Evolutionary conservation across 2,888 invertebrate species (phyloP).

Genomic region (Cryptus viduatorius): DNA sequence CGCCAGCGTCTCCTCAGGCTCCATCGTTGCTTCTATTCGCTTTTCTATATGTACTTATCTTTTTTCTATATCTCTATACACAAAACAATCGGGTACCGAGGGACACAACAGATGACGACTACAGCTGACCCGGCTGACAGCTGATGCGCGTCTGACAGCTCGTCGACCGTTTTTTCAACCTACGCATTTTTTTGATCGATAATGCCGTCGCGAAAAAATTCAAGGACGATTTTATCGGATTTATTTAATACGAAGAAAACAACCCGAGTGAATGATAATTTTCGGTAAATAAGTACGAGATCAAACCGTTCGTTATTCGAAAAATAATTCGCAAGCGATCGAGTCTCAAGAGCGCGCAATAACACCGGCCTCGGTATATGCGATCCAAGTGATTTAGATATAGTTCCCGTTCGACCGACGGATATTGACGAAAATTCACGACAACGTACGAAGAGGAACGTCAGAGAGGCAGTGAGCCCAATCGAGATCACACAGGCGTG

Average conservation of each 20-base stretch:
- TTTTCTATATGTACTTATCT: conserved; percentile 5
- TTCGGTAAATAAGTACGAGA: neutral
- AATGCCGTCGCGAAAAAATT: neutral
- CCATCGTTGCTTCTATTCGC: conserved; percentile 45
- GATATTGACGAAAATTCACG: conserved; percentile 50
- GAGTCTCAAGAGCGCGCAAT: neutral
- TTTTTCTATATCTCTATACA: neutral
- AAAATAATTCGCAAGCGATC: neutral
- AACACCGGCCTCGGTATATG: neutral
- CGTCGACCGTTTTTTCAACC: conserved; percentile 36
- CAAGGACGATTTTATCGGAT: neutral
- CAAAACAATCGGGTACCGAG: neutral
- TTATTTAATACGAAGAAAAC: neutral
- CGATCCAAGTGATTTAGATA: neutral
- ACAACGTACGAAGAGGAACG: conserved; percentile 39
- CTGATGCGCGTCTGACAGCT: conserved; percentile 45
- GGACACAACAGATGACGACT: neutral
- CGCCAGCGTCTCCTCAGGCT: conserved; percentile 61
- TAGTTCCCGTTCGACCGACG: neutral
- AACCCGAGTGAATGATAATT: neutral
- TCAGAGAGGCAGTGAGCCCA: conserved; percentile 10
- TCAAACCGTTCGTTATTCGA: neutral
- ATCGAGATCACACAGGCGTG: neutral
- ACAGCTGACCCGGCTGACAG: conserved; percentile 47
- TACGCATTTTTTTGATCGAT: neutral